These are phyloP conservation scores for Ommatoiulus sabulosus DNA, from an alignment of 2,888 invertebrate genomes.

Conservation along the genomic window DNA sequence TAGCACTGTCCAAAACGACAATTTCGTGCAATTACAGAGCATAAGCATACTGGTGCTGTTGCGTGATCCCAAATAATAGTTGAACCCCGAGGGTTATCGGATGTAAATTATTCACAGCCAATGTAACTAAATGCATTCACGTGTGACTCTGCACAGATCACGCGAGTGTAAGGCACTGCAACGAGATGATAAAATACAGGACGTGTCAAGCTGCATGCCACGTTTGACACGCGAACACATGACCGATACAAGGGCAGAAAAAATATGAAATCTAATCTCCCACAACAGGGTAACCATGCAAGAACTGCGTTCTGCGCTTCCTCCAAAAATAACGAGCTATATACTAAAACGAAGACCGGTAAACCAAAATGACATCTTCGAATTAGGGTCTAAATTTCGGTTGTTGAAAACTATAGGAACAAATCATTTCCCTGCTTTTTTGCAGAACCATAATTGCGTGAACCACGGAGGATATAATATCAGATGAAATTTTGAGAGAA, in stretches of 20 bases:
- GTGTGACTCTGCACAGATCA: slow-evolving; percentile 15
- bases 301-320: not conserved
- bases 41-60: no score
- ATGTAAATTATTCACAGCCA: not conserved
- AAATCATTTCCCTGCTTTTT: not conserved
- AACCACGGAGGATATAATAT: not conserved
- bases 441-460: not conserved
- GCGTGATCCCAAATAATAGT: not conserved
- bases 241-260: not conserved
- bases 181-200: slow-evolving; percentile 21
- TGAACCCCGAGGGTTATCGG: not conserved
- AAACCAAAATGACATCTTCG: not conserved
- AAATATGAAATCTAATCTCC: not conserved
- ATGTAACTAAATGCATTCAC: not conserved
- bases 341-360: not conserved
- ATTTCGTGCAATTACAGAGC: no score
- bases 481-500: not conserved
- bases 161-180: not conserved
- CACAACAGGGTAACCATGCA: not conserved
- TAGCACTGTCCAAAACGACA: no score
- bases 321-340: not conserved
- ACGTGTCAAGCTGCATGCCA: not conserved
- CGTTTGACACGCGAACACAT: not conserved
- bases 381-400: not conserved
- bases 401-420: not conserved